These are phyloP conservation scores for Timema podura DNA, from an alignment of 2,888 invertebrate species.

Conservation along the genomic window DNA sequence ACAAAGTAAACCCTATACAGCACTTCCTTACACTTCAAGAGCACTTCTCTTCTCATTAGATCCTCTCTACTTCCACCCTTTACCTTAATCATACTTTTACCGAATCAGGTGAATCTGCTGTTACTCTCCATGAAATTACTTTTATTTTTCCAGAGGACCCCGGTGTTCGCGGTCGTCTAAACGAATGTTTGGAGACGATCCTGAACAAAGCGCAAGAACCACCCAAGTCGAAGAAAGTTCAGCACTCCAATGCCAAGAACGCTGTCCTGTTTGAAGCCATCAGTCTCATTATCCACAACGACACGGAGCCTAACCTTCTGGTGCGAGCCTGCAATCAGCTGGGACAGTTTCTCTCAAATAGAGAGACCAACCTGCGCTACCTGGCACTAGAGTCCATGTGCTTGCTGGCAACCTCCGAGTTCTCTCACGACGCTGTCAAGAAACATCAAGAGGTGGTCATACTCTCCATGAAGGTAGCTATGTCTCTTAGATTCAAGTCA, in stretches of 20 bases:
- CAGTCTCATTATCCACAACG: conserved; percentile 98
- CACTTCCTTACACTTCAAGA: no score
- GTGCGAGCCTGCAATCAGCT: conserved; percentile 98
- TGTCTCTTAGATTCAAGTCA: no score
- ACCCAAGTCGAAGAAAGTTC: conserved; percentile 99
- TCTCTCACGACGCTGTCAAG: conserved; percentile 99
- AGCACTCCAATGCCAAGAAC: conserved; percentile 99
- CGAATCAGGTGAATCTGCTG: conserved; percentile 10
- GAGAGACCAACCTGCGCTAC: conserved; percentile 97
- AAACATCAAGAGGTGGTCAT: conserved; percentile 99
- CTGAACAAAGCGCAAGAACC: conserved; percentile 99
- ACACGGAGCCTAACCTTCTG: conserved; percentile 92
- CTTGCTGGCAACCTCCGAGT: conserved; percentile 96
- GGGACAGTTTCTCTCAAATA: conserved; percentile 94
- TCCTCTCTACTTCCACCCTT: neutral
- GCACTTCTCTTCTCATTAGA: no score
- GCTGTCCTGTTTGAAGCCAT: conserved; percentile 99
- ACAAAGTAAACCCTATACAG: no score
- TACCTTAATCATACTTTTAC: conserved; percentile 4
- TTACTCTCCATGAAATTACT: conserved; percentile 15
- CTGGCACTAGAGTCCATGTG: conserved; percentile 99
- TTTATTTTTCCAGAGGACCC: conserved; percentile 73
- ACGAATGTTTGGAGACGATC: conserved; percentile 97
- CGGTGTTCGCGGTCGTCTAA: conserved; percentile 90
- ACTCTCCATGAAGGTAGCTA: conserved; percentile 81